Evolutionary conservation across 1,140 invertebrate species (phyloP).

Genomic region (Venustaconcha ellipsiformis): DNA sequence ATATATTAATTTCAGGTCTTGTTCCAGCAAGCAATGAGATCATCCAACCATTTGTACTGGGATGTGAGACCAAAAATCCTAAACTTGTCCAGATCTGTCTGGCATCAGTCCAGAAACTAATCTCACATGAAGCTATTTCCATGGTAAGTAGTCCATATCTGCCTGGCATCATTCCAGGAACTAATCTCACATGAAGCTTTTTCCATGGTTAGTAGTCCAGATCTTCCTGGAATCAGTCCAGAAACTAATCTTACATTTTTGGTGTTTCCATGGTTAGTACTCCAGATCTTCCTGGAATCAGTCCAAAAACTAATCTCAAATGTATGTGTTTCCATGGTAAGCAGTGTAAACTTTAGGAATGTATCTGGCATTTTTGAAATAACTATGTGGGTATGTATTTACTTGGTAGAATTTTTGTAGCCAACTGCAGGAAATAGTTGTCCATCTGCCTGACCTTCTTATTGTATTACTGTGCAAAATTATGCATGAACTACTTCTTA

Average conservation of each 20-base stretch:
- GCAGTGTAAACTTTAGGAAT: constrained; percentile 57
- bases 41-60: constrained; percentile 96
- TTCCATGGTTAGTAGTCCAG: constrained; percentile 82
- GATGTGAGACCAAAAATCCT: constrained; percentile 97
- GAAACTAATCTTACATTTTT: constrained; percentile 71
- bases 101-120: constrained; percentile 81
- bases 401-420: too few species aligned
- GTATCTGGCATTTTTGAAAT: too few species aligned
- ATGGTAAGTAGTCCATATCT: constrained; percentile 80
- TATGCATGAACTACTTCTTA: too few species aligned
- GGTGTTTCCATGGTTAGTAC: constrained; percentile 76
- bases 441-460: too few species aligned
- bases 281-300: constrained; percentile 90
- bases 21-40: constrained; percentile 77
- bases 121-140: constrained; percentile 73
- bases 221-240: constrained; percentile 91
- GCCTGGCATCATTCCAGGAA: constrained; percentile 86
- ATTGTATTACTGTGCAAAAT: too few species aligned
- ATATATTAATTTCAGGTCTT: constrained; percentile 62
- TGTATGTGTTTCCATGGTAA: constrained; percentile 72
- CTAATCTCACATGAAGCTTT: constrained; percentile 67
- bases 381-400: too few species aligned
- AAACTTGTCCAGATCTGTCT: constrained; percentile 96
- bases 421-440: too few species aligned
- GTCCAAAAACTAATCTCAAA: constrained; percentile 78